These are phyloP conservation scores for Cryptotis parvus DNA, from an alignment of 2,113 vertebrate genomes.

Conservation along the genomic window DNA sequence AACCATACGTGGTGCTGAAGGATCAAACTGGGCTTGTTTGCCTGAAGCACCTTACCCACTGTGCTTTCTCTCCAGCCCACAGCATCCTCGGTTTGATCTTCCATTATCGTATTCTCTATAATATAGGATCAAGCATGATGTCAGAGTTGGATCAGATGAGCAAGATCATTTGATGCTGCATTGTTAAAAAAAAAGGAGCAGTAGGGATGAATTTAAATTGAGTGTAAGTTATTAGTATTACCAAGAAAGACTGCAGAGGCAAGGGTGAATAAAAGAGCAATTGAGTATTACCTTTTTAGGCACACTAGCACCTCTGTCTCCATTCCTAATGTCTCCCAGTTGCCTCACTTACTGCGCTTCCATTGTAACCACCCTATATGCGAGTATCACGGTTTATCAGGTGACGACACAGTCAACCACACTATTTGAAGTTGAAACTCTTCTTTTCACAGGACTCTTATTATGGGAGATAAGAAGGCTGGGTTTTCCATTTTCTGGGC, in stretches of 20 bases:
- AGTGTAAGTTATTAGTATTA: background rate
- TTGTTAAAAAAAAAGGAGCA: background rate
- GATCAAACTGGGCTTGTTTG: background rate
- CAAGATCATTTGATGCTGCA: background rate
- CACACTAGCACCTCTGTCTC: background rate
- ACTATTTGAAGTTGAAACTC: constrained; percentile 45
- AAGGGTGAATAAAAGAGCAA: background rate
- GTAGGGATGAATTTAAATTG: background rate
- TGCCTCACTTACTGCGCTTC: no score
- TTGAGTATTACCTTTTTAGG: background rate
- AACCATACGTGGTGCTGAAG: background rate
- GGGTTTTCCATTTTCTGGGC: constrained; percentile 99
- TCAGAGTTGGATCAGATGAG: background rate
- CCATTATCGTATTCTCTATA: background rate
- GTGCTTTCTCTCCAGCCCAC: background rate
- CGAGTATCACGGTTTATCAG: background rate
- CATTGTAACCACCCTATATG: background rate
- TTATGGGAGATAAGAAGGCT: constrained; percentile 95
- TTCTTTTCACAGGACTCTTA: constrained; percentile 93
- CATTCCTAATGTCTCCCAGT: background rate
- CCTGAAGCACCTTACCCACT: background rate
- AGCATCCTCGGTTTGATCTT: background rate
- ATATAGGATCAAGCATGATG: background rate
- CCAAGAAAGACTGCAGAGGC: background rate
- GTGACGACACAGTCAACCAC: background rate